These are phyloP conservation scores for Tangara arthus DNA, from an alignment of 2,797 vertebrate species.

Conservation along the genomic window DNA sequence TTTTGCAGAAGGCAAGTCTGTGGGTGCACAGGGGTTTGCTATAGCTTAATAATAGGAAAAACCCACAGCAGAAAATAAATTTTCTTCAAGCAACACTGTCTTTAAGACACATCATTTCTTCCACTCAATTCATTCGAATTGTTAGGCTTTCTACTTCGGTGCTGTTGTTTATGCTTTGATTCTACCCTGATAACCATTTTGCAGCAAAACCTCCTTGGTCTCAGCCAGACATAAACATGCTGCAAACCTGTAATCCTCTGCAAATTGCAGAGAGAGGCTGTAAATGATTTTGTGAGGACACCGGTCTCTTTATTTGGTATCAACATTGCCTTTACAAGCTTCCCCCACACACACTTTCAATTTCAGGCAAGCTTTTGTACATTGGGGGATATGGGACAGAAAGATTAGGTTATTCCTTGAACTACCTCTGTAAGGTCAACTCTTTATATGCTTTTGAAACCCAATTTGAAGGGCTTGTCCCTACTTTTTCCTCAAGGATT, in stretches of 20 bases:
- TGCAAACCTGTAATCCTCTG: slow-evolving; percentile 60
- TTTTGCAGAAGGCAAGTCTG: slow-evolving; percentile 36
- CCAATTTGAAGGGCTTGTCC: slow-evolving; percentile 64
- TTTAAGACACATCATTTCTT: slow-evolving; percentile 16
- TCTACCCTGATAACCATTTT: slow-evolving; percentile 22
- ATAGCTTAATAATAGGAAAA: slow-evolving; percentile 27
- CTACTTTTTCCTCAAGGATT: slow-evolving; percentile 62
- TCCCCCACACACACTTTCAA: neutral
- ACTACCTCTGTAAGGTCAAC: slow-evolving; percentile 66
- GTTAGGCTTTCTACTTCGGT: neutral
- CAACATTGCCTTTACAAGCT: slow-evolving; percentile 39
- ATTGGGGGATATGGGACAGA: slow-evolving; percentile 55
- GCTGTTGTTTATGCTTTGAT: slow-evolving; percentile 37
- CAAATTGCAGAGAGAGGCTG: slow-evolving; percentile 48
- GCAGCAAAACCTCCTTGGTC: slow-evolving; percentile 21
- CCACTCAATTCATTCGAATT: neutral
- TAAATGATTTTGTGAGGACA: slow-evolving; percentile 62
- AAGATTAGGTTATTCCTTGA: slow-evolving; percentile 69
- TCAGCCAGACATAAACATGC: slow-evolving; percentile 41
- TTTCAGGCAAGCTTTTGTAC: slow-evolving; percentile 65
- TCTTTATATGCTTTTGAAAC: slow-evolving; percentile 63
- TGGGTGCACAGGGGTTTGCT: neutral
- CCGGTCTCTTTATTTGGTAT: slow-evolving; percentile 22
- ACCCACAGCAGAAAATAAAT: neutral
- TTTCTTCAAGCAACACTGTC: slow-evolving; percentile 34